Base-by-base conservation (phyloP, 2,888 invertebrate genomes). In the Oconnorella tubifera region DNA sequence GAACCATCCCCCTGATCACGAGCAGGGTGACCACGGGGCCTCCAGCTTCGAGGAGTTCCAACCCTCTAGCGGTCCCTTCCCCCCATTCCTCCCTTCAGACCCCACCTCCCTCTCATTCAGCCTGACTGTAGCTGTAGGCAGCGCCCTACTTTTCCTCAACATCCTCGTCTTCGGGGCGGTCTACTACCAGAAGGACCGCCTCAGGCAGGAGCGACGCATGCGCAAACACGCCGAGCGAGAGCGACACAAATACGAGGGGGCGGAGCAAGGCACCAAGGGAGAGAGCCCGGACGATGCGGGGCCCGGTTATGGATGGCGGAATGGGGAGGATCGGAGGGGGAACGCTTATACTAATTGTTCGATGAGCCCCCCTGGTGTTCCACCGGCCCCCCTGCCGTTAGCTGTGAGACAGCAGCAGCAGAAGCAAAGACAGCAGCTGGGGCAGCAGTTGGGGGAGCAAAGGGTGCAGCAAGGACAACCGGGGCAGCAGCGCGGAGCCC, bases 121-220 rank as follows among this genome's bases (percentile, higher is more conserved):
- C 68, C 74, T 78, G 31, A 78, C 77, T 10, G 92, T 96, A 74
- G 95, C 94, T 57, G 93, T 96, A 71, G 96, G 96, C 48, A 94
- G 94, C 78, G 92, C 92, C 3, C 83, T 96, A 65, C 86, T 96
- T 31, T 92, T 95, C 75, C 84, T 95, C 2, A 96, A 96, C 79
- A 91, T 95, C 55, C 84, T 95, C 33, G 92, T 96, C 77, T 95
- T 95, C 78, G 94, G 93, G 61, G 94, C 92, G 2, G 92, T 95
- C 0, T 95, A 94, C 80, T 95, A 95, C 78, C 94, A 95, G 78
- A 40, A 40, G 40, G 40, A 40, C 40, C 40, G 40, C 19, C 40
- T 40, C 10, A 6, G 40, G 40, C 40, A 40, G 40, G 40, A 40
- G 40, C 6, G 40, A 40, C 6, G 40, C 6, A 40, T 40, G 40